A percentile compares a stretch with the other conserved stretches of the same genome.
phyloP scores from a whole-genome alignment of 2,888 invertebrate genomes.

The Cynaeus angustus region DNA sequence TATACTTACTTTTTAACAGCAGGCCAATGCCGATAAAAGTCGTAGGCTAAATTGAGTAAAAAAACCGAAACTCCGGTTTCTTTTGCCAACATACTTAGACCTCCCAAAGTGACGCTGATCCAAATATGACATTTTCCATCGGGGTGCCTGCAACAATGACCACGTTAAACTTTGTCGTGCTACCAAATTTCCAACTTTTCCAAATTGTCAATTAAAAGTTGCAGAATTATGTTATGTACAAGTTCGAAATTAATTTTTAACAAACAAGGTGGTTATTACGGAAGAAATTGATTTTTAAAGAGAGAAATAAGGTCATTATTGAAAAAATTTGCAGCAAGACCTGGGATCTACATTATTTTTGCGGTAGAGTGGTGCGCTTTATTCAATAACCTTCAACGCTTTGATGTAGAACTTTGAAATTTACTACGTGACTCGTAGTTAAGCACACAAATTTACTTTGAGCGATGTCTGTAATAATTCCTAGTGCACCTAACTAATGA shows the following conservation, averaged over 20 bases:
- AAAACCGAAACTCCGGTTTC: slow-evolving; percentile 90
- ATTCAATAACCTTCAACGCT: slow-evolving; percentile 29
- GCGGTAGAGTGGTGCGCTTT: slow-evolving; percentile 4
- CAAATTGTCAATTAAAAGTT: slow-evolving; percentile 48
- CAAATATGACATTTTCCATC: slow-evolving; percentile 74
- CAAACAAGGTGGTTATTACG: no score
- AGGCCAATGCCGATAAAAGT: slow-evolving; percentile 83
- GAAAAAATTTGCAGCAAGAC: neutral
- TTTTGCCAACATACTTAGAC: slow-evolving; percentile 88
- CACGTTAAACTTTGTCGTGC: slow-evolving; percentile 18
- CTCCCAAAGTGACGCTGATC: slow-evolving; percentile 81
- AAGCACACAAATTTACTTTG: slow-evolving; percentile 21
- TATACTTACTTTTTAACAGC: slow-evolving; percentile 77
- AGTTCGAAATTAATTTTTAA: slow-evolving; percentile 44
- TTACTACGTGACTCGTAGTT: slow-evolving; percentile 32
- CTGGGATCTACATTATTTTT: slow-evolving; percentile 15
- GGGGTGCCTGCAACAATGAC: slow-evolving; percentile 67
- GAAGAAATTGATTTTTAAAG: slow-evolving; percentile 10
- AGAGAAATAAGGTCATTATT: neutral
- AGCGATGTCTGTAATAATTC: slow-evolving; percentile 16
- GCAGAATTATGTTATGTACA: slow-evolving; percentile 33
- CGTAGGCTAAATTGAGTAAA: slow-evolving; percentile 85
- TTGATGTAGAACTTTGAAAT: slow-evolving; percentile 36
- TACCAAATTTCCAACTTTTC: slow-evolving; percentile 37
- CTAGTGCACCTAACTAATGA: slow-evolving; percentile 15